Conservation (phyloP, 1,140 invertebrate species). For the Vanessa tameamea region DNA sequence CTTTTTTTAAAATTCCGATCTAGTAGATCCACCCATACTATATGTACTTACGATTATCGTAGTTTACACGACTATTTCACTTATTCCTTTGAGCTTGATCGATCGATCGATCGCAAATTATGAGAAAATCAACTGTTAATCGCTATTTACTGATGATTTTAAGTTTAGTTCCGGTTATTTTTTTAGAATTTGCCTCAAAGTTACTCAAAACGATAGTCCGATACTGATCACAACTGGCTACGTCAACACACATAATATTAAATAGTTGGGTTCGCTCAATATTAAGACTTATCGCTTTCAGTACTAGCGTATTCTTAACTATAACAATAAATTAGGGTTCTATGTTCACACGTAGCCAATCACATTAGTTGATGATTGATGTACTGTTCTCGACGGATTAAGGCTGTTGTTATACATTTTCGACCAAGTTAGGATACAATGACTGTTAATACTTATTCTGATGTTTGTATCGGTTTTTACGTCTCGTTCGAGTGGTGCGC, state of each 20-base stretch:
- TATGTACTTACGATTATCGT: too few relatives aligned
- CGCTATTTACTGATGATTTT: too few relatives aligned
- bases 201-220: not conserved
- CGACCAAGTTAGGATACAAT: conserved; percentile 72
- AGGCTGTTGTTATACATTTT: conserved; percentile 69
- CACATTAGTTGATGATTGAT: conserved; percentile 72
- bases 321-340: conserved; percentile 69
- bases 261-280: conserved; percentile 77
- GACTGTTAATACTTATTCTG: conserved; percentile 60
- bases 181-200: too few relatives aligned
- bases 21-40: not conserved
- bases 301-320: conserved; percentile 71
- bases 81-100: too few relatives aligned
- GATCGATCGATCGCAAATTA: too few relatives aligned
- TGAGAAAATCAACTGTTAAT: too few relatives aligned
- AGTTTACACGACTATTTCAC: too few relatives aligned
- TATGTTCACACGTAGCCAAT: conserved; percentile 74
- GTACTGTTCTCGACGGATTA: conserved; percentile 69
- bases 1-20: not conserved
- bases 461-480: conserved; percentile 50
- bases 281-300: conserved; percentile 78
- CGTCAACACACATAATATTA: conserved; percentile 35
- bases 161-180: too few relatives aligned
- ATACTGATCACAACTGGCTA: conserved; percentile 2
- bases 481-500: conserved; percentile 76